These are phyloP conservation scores for Moxostoma hubbsi DNA, from an alignment of 2,797 vertebrate species.

Conservation along the genomic window DNA sequence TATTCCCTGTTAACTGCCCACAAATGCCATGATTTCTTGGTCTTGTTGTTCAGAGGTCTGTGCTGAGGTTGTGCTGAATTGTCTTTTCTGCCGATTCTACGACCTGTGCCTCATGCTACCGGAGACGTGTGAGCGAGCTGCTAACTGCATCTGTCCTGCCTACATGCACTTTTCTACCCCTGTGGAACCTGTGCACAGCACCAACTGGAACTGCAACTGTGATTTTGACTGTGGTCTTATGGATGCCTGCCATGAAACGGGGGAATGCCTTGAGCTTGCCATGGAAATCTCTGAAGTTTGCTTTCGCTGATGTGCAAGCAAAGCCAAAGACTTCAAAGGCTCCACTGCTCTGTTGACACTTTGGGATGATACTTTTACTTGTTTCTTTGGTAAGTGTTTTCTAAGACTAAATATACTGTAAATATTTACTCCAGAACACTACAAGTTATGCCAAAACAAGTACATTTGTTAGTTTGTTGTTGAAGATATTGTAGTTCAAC, in stretches of 20 bases:
- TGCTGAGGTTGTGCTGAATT: slow-evolving; percentile 88
- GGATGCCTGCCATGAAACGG: slow-evolving; percentile 85
- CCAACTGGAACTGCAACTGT: slow-evolving; percentile 79
- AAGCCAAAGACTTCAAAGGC: background rate
- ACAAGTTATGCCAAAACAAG: slow-evolving; percentile 4
- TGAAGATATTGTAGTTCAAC: background rate
- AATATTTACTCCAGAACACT: background rate
- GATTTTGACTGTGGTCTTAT: slow-evolving; percentile 87
- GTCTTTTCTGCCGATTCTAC: slow-evolving; percentile 94
- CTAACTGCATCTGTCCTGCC: slow-evolving; percentile 81
- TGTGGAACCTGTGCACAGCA: slow-evolving; percentile 66
- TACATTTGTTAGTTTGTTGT: background rate
- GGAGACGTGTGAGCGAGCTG: slow-evolving; percentile 78
- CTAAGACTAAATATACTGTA: too few species aligned
- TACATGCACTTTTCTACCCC: slow-evolving; percentile 80
- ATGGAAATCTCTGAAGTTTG: slow-evolving; percentile 97
- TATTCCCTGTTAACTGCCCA: slow-evolving; percentile 40
- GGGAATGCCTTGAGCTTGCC: slow-evolving; percentile 91
- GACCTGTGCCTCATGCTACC: slow-evolving; percentile 90
- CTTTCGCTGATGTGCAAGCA: slow-evolving; percentile 76
- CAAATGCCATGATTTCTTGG: background rate
- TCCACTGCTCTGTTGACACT: background rate
- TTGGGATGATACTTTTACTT: slow-evolving; percentile 5
- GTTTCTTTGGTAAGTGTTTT: background rate
- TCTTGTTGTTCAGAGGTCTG: slow-evolving; percentile 83